A percentile compares a stretch with the other conserved stretches of the same genome.
These are phyloP conservation scores for Virgularia gustaviana DNA, from an alignment of 92 coral and sea anemone species.

Conservation along the genomic window DNA sequence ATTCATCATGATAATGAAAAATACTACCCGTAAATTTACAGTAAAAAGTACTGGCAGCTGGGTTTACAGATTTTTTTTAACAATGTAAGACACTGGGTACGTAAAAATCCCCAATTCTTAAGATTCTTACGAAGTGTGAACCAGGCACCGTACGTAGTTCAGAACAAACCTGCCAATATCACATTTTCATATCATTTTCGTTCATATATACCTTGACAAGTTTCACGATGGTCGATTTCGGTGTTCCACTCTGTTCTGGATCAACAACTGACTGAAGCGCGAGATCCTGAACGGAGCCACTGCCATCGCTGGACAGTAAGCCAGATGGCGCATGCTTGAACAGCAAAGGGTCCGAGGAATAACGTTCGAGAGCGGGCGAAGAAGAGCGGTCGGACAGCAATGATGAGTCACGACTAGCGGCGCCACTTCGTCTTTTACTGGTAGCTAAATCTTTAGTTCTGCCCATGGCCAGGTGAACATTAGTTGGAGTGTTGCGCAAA, in stretches of 20 bases:
- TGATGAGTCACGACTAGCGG: neutral
- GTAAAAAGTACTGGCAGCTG: too few species aligned
- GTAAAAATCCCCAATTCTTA: too few species aligned
- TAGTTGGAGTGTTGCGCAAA: slow-evolving; percentile 77
- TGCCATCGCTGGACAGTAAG: neutral
- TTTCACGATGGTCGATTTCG: slow-evolving; percentile 10
- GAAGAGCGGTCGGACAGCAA: slow-evolving; percentile 1
- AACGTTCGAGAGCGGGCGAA: slow-evolving; percentile 17
- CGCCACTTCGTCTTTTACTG: slow-evolving; percentile 14
- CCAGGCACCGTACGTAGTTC: too few species aligned
- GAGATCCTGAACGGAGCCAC: neutral
- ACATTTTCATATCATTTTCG: too few species aligned
- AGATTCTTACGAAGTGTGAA: too few species aligned
- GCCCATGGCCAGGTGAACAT: slow-evolving; percentile 83
- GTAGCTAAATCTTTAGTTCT: slow-evolving; percentile 41
- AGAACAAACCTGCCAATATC: too few species aligned
- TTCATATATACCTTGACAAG: slow-evolving; percentile 9
- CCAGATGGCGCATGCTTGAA: slow-evolving; percentile 12
- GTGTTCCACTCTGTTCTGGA: slow-evolving; percentile 20
- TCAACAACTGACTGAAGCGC: neutral
- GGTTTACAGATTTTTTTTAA: too few species aligned
- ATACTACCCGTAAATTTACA: too few species aligned
- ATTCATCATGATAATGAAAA: too few species aligned
- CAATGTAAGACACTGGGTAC: too few species aligned
- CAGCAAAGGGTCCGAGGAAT: slow-evolving; percentile 18